A percentile compares a stretch with the other conserved stretches of the same genome.
Conservation (phyloP, 2,797 vertebrate genomes). For the Pseudochromis fuscus region DNA sequence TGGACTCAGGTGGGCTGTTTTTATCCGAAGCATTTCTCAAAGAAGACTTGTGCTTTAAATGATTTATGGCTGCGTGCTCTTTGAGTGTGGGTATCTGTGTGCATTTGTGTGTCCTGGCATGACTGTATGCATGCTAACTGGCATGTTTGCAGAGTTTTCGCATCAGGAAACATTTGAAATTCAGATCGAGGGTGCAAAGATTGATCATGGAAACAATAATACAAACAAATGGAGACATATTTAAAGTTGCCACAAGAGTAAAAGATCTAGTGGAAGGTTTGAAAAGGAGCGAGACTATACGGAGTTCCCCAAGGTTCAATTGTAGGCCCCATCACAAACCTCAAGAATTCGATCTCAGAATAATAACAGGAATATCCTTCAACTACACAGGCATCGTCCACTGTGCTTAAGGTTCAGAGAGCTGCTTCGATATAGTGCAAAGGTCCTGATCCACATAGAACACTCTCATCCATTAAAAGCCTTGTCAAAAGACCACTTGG, state of each 20-base stretch:
- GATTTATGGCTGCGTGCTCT: constrained; percentile 76
- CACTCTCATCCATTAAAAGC: constrained; percentile 76
- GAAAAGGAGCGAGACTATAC: constrained; percentile 5
- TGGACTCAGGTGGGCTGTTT: constrained; percentile 80
- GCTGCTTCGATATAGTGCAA: constrained; percentile 50
- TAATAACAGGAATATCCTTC: constrained; percentile 52
- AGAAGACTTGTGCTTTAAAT: constrained; percentile 77
- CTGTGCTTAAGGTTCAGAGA: constrained; percentile 47
- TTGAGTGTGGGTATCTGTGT: constrained; percentile 57
- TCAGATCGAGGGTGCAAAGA: constrained; percentile 9
- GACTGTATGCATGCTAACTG: constrained; percentile 54
- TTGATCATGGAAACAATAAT: constrained; percentile 24
- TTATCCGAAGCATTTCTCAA: constrained; percentile 73
- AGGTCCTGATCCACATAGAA: constrained; percentile 72
- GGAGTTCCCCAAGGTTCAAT: constrained; percentile 60
- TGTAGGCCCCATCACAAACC: constrained; percentile 50
- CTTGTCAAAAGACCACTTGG: constrained; percentile 72
- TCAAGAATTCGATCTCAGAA: constrained; percentile 53
- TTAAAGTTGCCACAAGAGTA: background rate
- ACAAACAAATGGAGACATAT: constrained; percentile 7
- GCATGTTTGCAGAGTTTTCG: constrained; percentile 56
- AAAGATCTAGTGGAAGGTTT: constrained; percentile 15
- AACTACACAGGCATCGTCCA: constrained; percentile 41
- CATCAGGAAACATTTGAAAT: constrained; percentile 56
- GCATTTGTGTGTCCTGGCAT: constrained; percentile 44